Evolutionary conservation across 2,888 invertebrate species (phyloP).

Genomic region (Tachina lurida): DNA sequence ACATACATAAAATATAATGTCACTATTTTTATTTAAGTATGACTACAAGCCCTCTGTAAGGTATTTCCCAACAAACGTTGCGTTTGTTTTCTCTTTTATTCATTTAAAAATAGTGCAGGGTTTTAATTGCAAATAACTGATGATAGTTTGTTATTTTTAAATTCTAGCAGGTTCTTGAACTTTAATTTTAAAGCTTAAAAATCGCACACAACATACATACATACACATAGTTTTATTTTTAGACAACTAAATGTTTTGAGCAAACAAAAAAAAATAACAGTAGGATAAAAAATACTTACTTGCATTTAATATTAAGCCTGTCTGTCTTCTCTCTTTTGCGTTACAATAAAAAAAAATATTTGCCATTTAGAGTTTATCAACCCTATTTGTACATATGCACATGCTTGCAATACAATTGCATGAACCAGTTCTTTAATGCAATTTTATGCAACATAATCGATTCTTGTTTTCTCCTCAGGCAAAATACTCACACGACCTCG

Average conservation of each 20-base stretch:
- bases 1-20: not conserved
- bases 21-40: not conserved
- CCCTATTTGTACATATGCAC: not conserved
- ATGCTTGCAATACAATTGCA: not conserved
- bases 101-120: too few species aligned
- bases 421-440: constrained; percentile 64
- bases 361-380: constrained; percentile 31
- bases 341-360: not conserved
- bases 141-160: too few species aligned
- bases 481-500: constrained; percentile 64
- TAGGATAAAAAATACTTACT: constrained; percentile 3
- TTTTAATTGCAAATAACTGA: too few species aligned
- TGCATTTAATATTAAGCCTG: not conserved
- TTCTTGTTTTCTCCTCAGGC: constrained; percentile 41
- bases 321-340: not conserved
- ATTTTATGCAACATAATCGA: constrained; percentile 61
- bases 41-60: not conserved
- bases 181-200: too few species aligned
- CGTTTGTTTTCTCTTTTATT: too few species aligned
- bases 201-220: too few species aligned
- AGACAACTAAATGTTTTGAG: not conserved
- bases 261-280: not conserved
- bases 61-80: not conserved
- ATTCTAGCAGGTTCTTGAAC: too few species aligned
- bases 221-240: constrained; percentile 16